Evolutionary conservation across 2,888 invertebrate species (phyloP).

Genomic region (Spatulosminthurus flaviceps): DNA sequence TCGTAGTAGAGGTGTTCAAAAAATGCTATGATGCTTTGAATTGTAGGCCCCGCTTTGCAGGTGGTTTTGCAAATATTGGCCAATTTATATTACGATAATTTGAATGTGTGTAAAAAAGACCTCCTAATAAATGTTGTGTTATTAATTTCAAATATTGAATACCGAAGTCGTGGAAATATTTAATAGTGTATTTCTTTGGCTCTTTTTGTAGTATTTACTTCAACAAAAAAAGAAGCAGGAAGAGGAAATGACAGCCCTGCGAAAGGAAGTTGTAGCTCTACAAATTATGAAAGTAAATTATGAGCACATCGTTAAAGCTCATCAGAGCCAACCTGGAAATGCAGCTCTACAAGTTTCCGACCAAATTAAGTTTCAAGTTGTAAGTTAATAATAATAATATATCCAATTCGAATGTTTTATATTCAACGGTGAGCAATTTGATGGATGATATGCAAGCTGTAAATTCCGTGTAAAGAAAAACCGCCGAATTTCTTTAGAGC

Average conservation of each 20-base stretch:
- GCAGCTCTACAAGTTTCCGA: conserved; percentile 90
- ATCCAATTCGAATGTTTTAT: background rate
- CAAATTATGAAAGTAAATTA: conserved; percentile 95
- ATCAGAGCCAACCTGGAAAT: conserved; percentile 89
- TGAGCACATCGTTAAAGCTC: conserved; percentile 95
- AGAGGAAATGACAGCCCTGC: conserved; percentile 87
- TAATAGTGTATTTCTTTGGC: background rate
- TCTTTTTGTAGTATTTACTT: conserved; percentile 77
- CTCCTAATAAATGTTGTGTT: conserved; percentile 28
- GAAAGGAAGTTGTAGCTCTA: conserved; percentile 91
- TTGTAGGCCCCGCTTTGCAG: too few species aligned
- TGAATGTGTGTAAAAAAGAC: conserved; percentile 22
- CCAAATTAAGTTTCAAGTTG: conserved; percentile 96
- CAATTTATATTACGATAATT: too few species aligned
- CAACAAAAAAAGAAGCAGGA: conserved; percentile 94
- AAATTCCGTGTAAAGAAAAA: background rate
- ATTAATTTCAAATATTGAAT: conserved; percentile 29
- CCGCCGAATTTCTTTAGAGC: background rate
- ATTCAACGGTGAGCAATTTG: background rate
- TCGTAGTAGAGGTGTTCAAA: too few species aligned
- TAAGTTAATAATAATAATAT: conserved; percentile 70
- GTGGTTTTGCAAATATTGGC: too few species aligned
- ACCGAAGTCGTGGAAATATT: too few species aligned
- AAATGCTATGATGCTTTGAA: too few species aligned
- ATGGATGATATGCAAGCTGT: too few species aligned